Conservation (phyloP, 2,797 vertebrate species). For the Characodon lateralis region DNA sequence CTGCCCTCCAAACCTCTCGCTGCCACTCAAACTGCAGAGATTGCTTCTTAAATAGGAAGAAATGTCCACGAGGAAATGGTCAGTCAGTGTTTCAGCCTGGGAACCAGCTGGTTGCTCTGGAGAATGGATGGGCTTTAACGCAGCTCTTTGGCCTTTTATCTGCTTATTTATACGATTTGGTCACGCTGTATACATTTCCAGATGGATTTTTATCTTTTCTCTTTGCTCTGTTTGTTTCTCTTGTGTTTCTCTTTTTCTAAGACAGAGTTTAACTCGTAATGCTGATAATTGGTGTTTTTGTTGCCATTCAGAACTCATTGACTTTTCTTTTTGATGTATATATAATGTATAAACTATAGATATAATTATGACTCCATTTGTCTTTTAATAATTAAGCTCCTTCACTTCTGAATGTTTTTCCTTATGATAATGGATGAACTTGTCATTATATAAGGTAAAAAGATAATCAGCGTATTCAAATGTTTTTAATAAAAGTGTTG, state of each 20-base stretch:
- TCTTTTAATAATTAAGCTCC: neutral
- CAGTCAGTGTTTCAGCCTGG: constrained; percentile 64
- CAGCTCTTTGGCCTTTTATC: constrained; percentile 12
- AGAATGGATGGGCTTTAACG: constrained; percentile 42
- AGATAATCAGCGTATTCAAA: neutral
- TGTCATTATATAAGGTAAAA: no score
- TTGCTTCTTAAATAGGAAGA: constrained; percentile 94
- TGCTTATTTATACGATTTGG: neutral
- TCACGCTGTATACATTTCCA: neutral
- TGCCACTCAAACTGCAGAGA: constrained; percentile 92
- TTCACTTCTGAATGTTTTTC: neutral
- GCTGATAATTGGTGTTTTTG: neutral
- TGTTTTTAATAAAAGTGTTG: neutral
- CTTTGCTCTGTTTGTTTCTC: neutral
- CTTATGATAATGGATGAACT: neutral
- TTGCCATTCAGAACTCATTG: neutral
- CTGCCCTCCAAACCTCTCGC: constrained; percentile 88
- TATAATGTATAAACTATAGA: constrained; percentile 9
- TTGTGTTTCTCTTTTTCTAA: neutral
- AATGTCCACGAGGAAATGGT: constrained; percentile 86
- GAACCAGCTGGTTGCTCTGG: constrained; percentile 30
- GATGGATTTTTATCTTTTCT: neutral
- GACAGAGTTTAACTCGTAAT: neutral
- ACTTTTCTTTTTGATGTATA: constrained; percentile 3
- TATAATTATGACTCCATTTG: constrained; percentile 3